Percentiles rank a stretch among this genome's conserved stretches.
These are phyloP conservation scores for Thymelicus sylvestris DNA, from an alignment of 2,888 invertebrate genomes.

Conservation along the genomic window DNA sequence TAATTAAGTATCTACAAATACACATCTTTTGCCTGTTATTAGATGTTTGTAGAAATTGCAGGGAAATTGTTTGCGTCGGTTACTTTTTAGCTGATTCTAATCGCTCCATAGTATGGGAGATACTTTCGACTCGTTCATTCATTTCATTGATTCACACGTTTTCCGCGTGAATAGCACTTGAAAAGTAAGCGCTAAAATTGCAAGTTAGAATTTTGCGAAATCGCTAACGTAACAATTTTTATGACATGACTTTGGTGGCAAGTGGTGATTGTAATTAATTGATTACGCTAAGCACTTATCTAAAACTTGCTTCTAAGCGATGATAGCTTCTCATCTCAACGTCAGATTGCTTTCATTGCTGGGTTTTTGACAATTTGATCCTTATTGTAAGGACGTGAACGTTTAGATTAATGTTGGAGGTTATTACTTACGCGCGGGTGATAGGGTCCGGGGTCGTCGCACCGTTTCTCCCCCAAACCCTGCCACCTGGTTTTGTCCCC, in stretches of 20 bases:
- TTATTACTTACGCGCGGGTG: constrained; percentile 47
- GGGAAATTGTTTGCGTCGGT: constrained; percentile 26
- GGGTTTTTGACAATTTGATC: constrained; percentile 31
- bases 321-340: background rate
- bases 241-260: background rate
- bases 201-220: constrained; percentile 5
- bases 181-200: constrained; percentile 22
- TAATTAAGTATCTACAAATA: background rate
- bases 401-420: constrained; percentile 54
- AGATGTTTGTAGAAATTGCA: constrained; percentile 14
- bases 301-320: background rate
- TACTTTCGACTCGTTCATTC: constrained; percentile 26
- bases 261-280: background rate
- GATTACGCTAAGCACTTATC: background rate
- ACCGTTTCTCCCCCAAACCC: constrained; percentile 72
- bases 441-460: constrained; percentile 77
- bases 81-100: constrained; percentile 31
- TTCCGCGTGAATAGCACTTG: constrained; percentile 20
- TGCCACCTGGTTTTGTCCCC: constrained; percentile 75
- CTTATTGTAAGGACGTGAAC: constrained; percentile 47
- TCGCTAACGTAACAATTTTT: background rate
- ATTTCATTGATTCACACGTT: constrained; percentile 30
- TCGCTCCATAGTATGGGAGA: constrained; percentile 31
- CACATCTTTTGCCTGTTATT: constrained; percentile 4
- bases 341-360: background rate